Percentiles rank a stretch among this genome's conserved stretches.
Evolutionary conservation across 1,140 invertebrate species (phyloP).

Genomic region (Papilio helenus): DNA sequence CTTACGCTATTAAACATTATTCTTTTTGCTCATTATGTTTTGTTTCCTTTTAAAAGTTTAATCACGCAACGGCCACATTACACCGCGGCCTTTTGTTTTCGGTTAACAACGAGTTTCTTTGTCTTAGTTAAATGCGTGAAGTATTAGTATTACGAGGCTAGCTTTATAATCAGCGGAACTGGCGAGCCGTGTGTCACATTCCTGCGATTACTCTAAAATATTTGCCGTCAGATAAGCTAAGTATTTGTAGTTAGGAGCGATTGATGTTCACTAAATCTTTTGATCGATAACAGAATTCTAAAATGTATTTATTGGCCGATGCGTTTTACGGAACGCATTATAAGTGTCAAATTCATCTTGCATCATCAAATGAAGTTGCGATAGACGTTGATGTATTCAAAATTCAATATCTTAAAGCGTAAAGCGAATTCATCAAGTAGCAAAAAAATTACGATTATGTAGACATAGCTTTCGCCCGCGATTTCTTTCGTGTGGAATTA

Average conservation of each 20-base stretch:
- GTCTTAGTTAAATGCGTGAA: constrained; percentile 31
- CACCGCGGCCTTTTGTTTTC: constrained; percentile 27
- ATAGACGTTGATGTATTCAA: background rate
- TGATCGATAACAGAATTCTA: constrained; percentile 15
- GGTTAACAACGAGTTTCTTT: constrained; percentile 31
- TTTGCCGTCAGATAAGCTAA: constrained; percentile 54
- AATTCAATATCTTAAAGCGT: no score
- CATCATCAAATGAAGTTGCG: background rate
- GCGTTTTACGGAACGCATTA: background rate
- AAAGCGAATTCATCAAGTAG: no score
- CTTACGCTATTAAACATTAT: constrained; percentile 36
- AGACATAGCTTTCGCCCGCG: no score
- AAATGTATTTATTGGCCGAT: background rate
- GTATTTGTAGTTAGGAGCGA: constrained; percentile 41
- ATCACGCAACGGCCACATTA: constrained; percentile 21
- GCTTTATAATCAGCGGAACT: background rate
- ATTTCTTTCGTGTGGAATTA: no score
- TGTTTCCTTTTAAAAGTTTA: constrained; percentile 35
- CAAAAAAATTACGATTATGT: no score
- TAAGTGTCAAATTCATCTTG: background rate
- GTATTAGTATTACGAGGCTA: constrained; percentile 30
- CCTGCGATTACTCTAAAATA: constrained; percentile 69
- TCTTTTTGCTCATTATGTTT: constrained; percentile 37
- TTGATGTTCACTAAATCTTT: constrained; percentile 20
- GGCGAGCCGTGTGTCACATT: constrained; percentile 49